phyloP scores from a whole-genome alignment of 2,113 vertebrate genomes.

The Bos indicus region DNA sequence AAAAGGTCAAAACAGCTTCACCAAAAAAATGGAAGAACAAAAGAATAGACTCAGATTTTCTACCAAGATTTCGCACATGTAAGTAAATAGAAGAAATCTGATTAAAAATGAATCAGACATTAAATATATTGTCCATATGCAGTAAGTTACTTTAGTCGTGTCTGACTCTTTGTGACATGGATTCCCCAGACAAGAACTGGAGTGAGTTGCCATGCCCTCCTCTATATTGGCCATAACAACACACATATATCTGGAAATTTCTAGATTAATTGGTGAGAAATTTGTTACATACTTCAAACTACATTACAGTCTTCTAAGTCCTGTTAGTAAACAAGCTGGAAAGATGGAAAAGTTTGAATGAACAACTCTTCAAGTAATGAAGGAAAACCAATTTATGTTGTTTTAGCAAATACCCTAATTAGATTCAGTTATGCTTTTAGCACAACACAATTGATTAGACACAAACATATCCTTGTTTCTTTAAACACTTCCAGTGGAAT shows the following conservation, averaged over 20 bases:
- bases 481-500: neutral
- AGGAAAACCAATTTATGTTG: neutral
- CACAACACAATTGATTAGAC: neutral
- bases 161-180: neutral
- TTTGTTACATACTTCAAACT: neutral
- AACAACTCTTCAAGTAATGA: neutral
- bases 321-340: neutral
- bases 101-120: neutral
- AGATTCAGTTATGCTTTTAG: neutral
- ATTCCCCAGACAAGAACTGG: neutral
- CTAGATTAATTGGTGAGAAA: neutral
- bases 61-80: neutral
- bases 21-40: accelerated
- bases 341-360: neutral
- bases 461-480: neutral
- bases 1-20: neutral
- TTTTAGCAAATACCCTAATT: neutral
- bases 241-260: neutral
- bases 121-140: neutral
- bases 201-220: neutral
- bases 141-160: neutral
- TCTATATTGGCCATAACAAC: neutral
- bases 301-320: neutral
- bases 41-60: neutral
- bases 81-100: neutral